Base-by-base conservation (phyloP, 1,140 invertebrate genomes). In the Heliconius himera region DNA sequence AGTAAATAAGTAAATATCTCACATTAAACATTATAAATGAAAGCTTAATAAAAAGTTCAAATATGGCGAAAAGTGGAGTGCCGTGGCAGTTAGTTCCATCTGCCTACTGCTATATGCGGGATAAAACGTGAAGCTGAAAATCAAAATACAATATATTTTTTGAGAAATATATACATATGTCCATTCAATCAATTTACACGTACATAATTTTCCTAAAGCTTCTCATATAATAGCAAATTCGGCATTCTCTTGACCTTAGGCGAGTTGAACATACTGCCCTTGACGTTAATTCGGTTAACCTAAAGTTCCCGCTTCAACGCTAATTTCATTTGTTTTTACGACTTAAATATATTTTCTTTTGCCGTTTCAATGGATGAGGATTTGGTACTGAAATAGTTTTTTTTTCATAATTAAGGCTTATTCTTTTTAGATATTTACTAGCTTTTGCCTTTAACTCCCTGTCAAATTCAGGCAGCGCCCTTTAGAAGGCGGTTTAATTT, bases 261-360 rank as follows among this genome's bases (percentile, higher is more conserved):
- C 13, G 26, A 66, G 22, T 66, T 66, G 26, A 29, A 29, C 9
- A 66, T 26, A 66, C 60, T 66, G 60, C 26, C 60, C 60, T 26
- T 29, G 60, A 11, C 22, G 22, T 66, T 26, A 66, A 66, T 66
- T 66, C 60, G 60, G 60, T 66, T 11, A 66, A 22, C 60, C 60
- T 66, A 66, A 66, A 29, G 60, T 66, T 66, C 22, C 22, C 60
- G 22, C 22, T 11, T 29, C 60, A 29, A 66, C 22, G 60, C 11
- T 66, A 66, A 66, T 66, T 66, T 66, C 60, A 29, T 66, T 66
- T 29, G 22, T 13, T 66, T 29, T 66, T 66, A 66, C 26, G 60
- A 66, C 3, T 26, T 66, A 66, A 66, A 66, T 66, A 66, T 16
- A 29, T 29, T 66, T 66, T 66, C 26, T 66, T 66, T 66, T 66